Evolutionary conservation across 2,113 vertebrate genomes (phyloP).

Genomic region (Microcebus griseorufus): DNA sequence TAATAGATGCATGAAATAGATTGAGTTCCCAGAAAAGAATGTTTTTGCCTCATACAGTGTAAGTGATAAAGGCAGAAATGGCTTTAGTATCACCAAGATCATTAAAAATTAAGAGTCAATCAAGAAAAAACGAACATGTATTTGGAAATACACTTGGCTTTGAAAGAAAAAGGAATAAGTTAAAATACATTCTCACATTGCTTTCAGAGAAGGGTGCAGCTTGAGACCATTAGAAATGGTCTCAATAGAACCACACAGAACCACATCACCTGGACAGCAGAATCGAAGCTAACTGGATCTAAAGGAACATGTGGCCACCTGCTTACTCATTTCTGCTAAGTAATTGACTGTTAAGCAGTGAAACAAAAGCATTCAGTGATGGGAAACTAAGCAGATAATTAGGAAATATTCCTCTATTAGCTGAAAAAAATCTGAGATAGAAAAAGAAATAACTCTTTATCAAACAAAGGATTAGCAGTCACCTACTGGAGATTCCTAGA

Average conservation of each 20-base stretch:
- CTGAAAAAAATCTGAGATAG: neutral
- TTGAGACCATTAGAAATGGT: neutral
- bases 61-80: conserved; percentile 33
- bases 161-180: conserved; percentile 19
- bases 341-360: neutral
- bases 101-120: conserved; percentile 52
- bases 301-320: neutral
- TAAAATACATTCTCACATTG: neutral
- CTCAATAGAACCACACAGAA: neutral
- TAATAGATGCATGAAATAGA: conserved; percentile 20
- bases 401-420: neutral
- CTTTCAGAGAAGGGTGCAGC: neutral
- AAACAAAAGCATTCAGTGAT: neutral
- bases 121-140: neutral
- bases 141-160: neutral
- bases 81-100: neutral
- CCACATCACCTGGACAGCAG: neutral
- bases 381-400: neutral
- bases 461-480: neutral
- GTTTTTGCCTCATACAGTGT: neutral
- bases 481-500: neutral
- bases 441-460: neutral
- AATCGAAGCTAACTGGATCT: neutral
- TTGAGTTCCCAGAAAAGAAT: conserved; percentile 49
- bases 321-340: neutral